Base-by-base conservation (phyloP, 2,888 invertebrate species). In the Campoletis raptor region DNA sequence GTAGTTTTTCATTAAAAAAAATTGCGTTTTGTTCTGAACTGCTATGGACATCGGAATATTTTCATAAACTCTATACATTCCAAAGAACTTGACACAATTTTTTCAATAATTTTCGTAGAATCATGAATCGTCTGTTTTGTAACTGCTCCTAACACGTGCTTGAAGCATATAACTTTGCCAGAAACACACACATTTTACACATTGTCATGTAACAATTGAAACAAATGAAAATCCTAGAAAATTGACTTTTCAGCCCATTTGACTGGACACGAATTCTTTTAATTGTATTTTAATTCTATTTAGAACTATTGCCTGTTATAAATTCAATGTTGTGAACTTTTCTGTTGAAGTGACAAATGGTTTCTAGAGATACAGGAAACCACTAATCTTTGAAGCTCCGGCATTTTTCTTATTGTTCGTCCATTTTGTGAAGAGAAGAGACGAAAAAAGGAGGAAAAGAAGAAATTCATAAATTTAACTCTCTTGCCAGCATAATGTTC, bases 381-480 rank as follows among this genome's bases (percentile, higher is more conserved):
- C 83, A 76, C 83, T 83, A 77, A 81, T 83, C 83, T 83, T 76
- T 21, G 67, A n/a, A 61, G 72, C 30, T 42, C 48, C 78, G 73
- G 57, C 54, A 74, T 81, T 81, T 85, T 85, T 78, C 77, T 30
- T 74, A 52, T 54, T 70, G 52, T 21, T 64, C 42, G 69, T 52
- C 69, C 48, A 61, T 85, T 64, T 42, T 64, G 54, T 36, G 81
- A 15, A 42, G n/a, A 18, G 40, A 45, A 70, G 77, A 21, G 37
- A 66, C 24, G 64, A 45, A 57, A 30, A 66, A 79, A 52, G n/a
- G 36, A n/a, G 30, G 73, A 64, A n/a, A 64, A 30, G 15, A 15
- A 54, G 61, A 45, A 54, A 80, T 85, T 83, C 85, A 85, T 85
- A 86, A 80, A 83, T 83, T 86, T 76, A 57, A 57, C 67, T 74